Conservation (phyloP, 1,140 invertebrate species). For the Nylanderia fulva region DNA sequence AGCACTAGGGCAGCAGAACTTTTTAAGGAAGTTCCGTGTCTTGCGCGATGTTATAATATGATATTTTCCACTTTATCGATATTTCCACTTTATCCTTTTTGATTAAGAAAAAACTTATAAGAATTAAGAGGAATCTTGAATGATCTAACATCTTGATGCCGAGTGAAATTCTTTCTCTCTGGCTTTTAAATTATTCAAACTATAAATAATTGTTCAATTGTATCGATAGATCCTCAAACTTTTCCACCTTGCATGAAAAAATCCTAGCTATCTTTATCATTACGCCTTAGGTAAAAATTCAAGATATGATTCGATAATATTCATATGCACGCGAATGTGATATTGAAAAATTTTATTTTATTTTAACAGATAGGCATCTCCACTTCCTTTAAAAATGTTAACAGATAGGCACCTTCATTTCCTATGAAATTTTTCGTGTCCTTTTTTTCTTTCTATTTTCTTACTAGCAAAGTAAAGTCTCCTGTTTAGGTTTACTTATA, state of each 20-base stretch:
- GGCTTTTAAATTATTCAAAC: slow-evolving; percentile 5
- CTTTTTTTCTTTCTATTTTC: neutral
- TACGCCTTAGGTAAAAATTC: neutral
- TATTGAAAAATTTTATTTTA: neutral
- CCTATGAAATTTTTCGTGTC: neutral
- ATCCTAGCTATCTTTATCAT: neutral
- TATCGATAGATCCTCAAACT: neutral
- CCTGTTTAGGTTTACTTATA: neutral
- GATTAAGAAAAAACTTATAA: neutral
- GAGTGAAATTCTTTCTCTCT: neutral
- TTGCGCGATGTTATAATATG: slow-evolving; percentile 3
- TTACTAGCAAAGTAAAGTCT: neutral
- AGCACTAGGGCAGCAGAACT: slow-evolving; percentile 45
- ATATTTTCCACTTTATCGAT: neutral
- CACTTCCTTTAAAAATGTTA: too few species aligned
- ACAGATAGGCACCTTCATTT: neutral
- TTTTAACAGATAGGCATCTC: neutral
- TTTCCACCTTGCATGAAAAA: neutral
- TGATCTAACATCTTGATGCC: neutral
- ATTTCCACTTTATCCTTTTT: neutral
- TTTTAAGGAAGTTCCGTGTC: neutral
- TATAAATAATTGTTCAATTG: neutral
- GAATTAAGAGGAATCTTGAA: neutral
- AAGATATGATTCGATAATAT: neutral
- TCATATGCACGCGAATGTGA: neutral